Evolutionary conservation across 1,140 invertebrate genomes (phyloP), one percentile per base, ranked within the genome.

Genomic region (Sesamia nonagrioides): DNA sequence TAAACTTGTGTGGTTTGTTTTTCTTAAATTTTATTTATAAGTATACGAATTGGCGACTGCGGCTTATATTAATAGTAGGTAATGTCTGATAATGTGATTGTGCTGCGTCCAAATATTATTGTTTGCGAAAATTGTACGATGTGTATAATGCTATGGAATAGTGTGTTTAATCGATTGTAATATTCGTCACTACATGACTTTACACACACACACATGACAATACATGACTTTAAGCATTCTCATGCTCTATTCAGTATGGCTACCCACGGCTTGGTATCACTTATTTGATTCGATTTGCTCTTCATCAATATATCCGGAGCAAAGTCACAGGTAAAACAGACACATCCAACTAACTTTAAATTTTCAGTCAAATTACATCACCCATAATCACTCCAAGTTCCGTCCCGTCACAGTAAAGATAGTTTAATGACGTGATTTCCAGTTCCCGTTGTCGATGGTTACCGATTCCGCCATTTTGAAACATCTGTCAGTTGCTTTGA

Each of bases 31-130:
- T 69, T 78, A 77, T 78, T 72, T 72, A 73, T 66, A 73, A 21
- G 9, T n/a, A 78, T 73, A 54, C 7, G 56, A 63, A 73, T 78
- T 78, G 77, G 77, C 77, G 54, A 50, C 56, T 8, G n/a, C 35
- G 17, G 9, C 37, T 66, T 79, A 75, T 66, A 82, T 82, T 72
- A 61, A 82, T 76, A 60, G 72, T 79, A 33, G 63, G 7, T 63
- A 63, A 63, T 42, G 60, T 9, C 13, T 42, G 21, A 63, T 56
- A 48, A 27, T 18, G 61, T 42, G 15, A 6, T 60, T 15, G 56
- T 33, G 50, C 45, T 17, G 40, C 52, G 77, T 82, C 78, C 61
- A 84, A 82, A 85, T 79, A 81, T 82, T 80, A 78, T 21, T 60
- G 18, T 58, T 21, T 50, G n/a, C 45, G 45, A 9, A 13, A 58